A percentile compares a stretch with the other conserved stretches of the same genome.
Evolutionary conservation across 2,113 vertebrate species (phyloP).

Genomic region (Catharus minimus): DNA sequence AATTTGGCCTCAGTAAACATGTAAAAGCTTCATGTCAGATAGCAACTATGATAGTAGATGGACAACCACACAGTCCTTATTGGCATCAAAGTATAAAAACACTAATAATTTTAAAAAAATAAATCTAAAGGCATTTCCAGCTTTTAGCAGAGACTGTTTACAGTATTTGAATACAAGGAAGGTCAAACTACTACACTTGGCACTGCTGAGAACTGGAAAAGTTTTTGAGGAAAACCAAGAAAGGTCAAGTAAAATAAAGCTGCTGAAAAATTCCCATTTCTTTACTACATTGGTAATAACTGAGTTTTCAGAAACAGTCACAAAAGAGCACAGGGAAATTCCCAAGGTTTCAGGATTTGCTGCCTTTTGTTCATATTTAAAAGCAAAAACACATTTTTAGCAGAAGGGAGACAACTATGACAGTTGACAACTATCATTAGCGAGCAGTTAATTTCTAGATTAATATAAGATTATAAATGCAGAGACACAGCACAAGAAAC

Average conservation of each 20-base stretch:
- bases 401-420: neutral
- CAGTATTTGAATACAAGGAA: conserved; percentile 4
- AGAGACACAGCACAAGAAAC: neutral
- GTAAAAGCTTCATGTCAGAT: neutral
- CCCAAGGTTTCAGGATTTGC: neutral
- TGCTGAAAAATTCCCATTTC: neutral
- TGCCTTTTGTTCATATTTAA: neutral
- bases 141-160: neutral
- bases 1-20: neutral
- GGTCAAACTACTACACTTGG: neutral
- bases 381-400: neutral
- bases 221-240: neutral
- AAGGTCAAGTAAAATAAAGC: neutral
- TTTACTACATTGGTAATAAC: neutral
- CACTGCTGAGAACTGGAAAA: conserved; percentile 2
- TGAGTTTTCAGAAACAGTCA: conserved; percentile 31
- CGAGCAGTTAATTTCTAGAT: neutral
- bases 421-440: neutral
- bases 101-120: neutral
- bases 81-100: neutral
- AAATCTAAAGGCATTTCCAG: neutral
- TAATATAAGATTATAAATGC: neutral
- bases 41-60: neutral
- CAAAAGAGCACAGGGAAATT: neutral
- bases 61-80: neutral